Percentiles rank a stretch among this genome's conserved stretches.
Conservation (phyloP, 1,140 invertebrate species). For the Psilanteris sp. region DNA sequence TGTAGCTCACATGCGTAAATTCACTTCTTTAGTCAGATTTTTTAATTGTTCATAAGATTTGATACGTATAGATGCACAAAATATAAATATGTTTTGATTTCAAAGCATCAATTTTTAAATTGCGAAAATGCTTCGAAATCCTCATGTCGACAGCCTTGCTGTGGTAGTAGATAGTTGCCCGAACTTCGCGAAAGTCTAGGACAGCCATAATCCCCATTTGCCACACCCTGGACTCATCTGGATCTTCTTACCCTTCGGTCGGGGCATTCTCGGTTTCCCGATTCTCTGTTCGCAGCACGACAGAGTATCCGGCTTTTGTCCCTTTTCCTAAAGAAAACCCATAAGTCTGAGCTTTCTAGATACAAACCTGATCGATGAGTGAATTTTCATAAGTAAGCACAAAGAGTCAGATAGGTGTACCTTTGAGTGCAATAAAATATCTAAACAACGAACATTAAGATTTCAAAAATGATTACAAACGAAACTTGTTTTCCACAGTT, state of each 20-base stretch:
- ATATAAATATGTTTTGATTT: conserved; percentile 4
- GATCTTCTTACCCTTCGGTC: conserved; percentile 60
- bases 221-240: conserved; percentile 67
- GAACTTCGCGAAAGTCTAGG: conserved; percentile 64
- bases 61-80: background rate
- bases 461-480: too few species aligned
- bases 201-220: conserved; percentile 72
- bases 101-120: conserved; percentile 19
- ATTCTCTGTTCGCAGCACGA: conserved; percentile 48
- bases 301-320: conserved; percentile 61
- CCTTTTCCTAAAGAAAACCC: conserved; percentile 53
- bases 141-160: conserved; percentile 48
- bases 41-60: too few species aligned
- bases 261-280: conserved; percentile 53
- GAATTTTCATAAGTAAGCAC: conserved; percentile 59
- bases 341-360: conserved; percentile 45
- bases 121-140: conserved; percentile 30
- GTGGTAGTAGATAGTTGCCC: conserved; percentile 65
- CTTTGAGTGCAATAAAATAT: conserved; percentile 6
- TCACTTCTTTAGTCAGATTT: too few species aligned
- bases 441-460: too few species aligned
- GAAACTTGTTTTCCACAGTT: too few species aligned
- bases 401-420: conserved; percentile 2
- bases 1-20: too few species aligned
- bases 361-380: conserved; percentile 55